Evolutionary conservation across 2,113 vertebrate species (phyloP), one percentile per base, ranked within the genome.

Genomic region (Prunella fulvescens): DNA sequence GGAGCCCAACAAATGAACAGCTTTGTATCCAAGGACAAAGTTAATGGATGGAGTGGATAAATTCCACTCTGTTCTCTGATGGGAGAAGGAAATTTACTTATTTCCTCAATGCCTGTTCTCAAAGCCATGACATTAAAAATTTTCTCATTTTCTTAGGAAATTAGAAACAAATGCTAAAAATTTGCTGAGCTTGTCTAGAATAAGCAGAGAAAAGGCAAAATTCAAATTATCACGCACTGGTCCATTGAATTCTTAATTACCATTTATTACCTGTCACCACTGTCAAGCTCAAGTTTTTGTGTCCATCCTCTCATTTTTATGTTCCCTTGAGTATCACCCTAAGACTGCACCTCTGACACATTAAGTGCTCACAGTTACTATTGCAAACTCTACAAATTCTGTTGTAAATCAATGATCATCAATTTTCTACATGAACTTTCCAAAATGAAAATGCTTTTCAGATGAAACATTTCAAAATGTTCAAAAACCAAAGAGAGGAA

Each of bases 361-460:
- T 23, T 26, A 33, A 47, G 28, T 64, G 40, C 69, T 47, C 58
- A 8, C 31, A 73, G 40, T 31, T 33, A 2, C 10, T 40, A 33
- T 1, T 8, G 31, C 18, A 64, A 26, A 25, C 35, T 22, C 22
- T 42, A 19, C 31, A 70, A 39, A 53, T n/a, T 69, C 69, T 51
- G 29, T 0, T 37, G 19, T 12, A 78, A 51, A 44, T 42, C 7
- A 56, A 25, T 19, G 25, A 35, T 5, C 18, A 61, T 11, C 37
- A 24, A n/a, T 20, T 78, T 42, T 39, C 39, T 24, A 39, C 39
- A 69, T 4, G 18, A n/a, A n/a, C 12, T 61, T 40, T 12, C 13
- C 4, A 1, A 50, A 44, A 17, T 22, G 1, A 48, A 73, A 81
- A 69, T 0, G 1, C 12, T 76, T 48, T 25, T 19, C 57, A 40